phyloP scores from a whole-genome alignment of 1,140 invertebrate genomes.

The Caenorhabditis briggsae region DNA sequence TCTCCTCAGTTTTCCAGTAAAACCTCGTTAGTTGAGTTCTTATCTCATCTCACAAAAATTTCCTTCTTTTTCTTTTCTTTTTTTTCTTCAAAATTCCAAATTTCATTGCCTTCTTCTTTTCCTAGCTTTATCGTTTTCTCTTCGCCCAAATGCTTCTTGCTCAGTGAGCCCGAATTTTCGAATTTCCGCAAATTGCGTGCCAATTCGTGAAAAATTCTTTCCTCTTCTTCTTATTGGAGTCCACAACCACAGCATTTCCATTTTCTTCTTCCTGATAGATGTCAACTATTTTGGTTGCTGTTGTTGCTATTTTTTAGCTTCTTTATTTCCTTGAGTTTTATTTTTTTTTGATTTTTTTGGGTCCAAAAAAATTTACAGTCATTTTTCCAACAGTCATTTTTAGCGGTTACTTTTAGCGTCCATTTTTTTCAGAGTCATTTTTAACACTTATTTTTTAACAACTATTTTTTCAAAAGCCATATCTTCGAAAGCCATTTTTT shows the following conservation, averaged over 20 bases:
- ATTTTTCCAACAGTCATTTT: no score
- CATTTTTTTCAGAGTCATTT: no score
- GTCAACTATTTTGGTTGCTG: not conserved
- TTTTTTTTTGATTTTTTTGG: not conserved
- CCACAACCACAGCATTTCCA: not conserved
- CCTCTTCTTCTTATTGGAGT: not conserved
- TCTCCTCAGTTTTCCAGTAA: not conserved
- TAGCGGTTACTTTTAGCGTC: no score
- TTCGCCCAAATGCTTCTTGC: slow-evolving; percentile 29
- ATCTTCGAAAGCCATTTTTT: no score
- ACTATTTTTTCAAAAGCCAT: no score
- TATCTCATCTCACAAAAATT: not conserved
- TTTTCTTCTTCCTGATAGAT: not conserved
- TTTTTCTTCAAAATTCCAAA: slow-evolving; percentile 22
- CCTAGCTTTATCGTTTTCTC: slow-evolving; percentile 22
- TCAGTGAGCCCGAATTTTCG: slow-evolving; percentile 48
- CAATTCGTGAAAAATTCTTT: slow-evolving; percentile 25
- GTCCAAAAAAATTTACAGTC: no score
- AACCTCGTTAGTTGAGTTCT: slow-evolving; percentile 49
- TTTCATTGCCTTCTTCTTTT: slow-evolving; percentile 38
- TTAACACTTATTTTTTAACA: no score
- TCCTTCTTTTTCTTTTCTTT: not conserved
- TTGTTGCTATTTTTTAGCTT: not conserved
- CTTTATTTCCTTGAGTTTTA: not conserved
- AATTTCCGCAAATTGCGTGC: slow-evolving; percentile 56